Conservation (phyloP, 2,797 vertebrate genomes). For the Phoebastria nigripes region DNA sequence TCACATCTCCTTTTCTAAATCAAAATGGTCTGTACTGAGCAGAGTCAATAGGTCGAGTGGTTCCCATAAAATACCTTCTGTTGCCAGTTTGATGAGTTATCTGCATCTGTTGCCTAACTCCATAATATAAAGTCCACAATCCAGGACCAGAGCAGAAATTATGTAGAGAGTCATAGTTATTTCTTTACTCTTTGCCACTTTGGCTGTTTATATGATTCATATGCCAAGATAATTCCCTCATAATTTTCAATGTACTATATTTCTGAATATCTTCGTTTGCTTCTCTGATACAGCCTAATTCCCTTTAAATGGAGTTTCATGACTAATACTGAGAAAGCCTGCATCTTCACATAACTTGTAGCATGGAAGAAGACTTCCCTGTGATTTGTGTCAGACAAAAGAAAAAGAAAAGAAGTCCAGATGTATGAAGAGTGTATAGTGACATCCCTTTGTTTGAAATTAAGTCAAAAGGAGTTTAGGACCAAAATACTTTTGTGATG, state of each 20-base stretch:
- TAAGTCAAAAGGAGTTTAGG: neutral
- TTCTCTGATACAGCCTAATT: neutral
- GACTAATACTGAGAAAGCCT: neutral
- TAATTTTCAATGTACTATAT: neutral
- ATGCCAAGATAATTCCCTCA: neutral
- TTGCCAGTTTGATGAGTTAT: neutral
- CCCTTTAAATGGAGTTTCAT: neutral
- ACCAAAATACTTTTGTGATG: neutral
- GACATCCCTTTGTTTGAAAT: neutral
- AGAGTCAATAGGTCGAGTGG: accelerated
- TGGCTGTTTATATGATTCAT: neutral
- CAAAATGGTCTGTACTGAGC: neutral
- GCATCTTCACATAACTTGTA: neutral
- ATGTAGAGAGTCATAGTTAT: neutral
- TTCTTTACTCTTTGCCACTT: neutral
- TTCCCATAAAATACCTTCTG: neutral
- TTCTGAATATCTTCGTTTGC: neutral
- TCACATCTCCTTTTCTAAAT: neutral
- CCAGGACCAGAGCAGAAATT: neutral
- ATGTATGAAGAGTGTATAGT: neutral
- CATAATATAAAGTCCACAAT: neutral
- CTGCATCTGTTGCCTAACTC: neutral
- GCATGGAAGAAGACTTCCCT: neutral
- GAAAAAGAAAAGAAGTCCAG: neutral
- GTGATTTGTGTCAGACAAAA: neutral